Evolutionary conservation across 2,113 vertebrate species (phyloP), one percentile per base, ranked within the genome.

Genomic region (Heterochromis multidens): DNA sequence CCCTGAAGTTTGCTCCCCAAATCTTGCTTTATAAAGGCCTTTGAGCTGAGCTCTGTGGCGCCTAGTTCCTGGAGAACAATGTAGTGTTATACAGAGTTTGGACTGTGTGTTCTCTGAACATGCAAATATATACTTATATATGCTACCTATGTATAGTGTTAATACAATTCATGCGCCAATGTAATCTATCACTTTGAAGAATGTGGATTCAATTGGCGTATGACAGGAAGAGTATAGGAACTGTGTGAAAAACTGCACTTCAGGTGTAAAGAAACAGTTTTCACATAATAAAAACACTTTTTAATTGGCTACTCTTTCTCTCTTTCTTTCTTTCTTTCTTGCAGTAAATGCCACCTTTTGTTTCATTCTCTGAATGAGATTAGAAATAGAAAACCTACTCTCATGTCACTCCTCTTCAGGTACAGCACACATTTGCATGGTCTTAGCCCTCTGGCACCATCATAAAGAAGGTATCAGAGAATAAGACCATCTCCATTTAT

Each of bases 381-480:
- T 21, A 27, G 43, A 63, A 80, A 27, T 49, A 77, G 33, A 58
- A 56, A 43, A 9, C 35, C 56, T 60, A 7, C 43, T 10, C 19
- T 40, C 19, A 1, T 77, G 35, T 4, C 8, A 11, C 79, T 84
- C 58, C 67, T 72, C 77, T 67, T 5, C 58, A 86, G 74, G 79
- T 70, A 27, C n/a, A 7, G 40, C 37, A 40, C 4, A 12, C 13
- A 12, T 81, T 33, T 70, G 72, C 7, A 1, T 86, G 83, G 84
- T 84, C 87, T 92, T 87, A 91, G 81, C 87, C 87, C 85, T 81
- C 35, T 5, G 87, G 88, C 85, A 81, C 80, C 40, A 4, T 88
- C 57, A 79, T 93, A 92, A 93, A 93, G 88, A 90, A 84, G 12
- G 27, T 88, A 85, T 89, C 89, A 92, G 79, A 87, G 87, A 81